Evolutionary conservation across 2,888 invertebrate species (phyloP).

Genomic region (Pseudeuparius sepicola): DNA sequence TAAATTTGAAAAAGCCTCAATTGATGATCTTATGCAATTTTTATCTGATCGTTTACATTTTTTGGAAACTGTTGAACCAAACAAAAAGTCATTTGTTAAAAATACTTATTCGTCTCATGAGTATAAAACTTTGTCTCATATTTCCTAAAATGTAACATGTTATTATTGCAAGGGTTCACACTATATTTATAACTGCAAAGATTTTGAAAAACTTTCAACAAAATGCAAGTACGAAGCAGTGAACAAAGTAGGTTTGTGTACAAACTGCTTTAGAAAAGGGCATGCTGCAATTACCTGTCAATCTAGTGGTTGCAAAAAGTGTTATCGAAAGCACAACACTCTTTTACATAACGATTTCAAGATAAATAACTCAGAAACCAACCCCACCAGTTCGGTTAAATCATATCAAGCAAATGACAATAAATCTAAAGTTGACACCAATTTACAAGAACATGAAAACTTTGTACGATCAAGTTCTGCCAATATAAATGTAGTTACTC

Average conservation of each 20-base stretch:
- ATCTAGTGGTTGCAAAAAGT: not conserved
- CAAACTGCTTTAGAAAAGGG: not conserved
- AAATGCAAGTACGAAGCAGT: not conserved
- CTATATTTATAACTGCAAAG: not conserved
- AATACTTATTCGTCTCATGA: no score
- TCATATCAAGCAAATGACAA: no score
- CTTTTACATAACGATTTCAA: no score
- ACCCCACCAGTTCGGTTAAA: no score
- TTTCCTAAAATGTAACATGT: no score
- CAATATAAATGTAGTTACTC: no score
- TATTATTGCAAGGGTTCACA: not conserved
- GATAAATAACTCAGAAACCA: no score
- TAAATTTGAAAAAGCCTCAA: not conserved
- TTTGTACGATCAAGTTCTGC: no score
- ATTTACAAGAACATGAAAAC: no score
- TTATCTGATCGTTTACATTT: not conserved
- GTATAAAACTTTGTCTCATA: no score
- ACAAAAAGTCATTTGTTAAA: not conserved
- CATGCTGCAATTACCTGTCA: not conserved
- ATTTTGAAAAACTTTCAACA: not conserved
- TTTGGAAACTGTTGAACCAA: constrained; percentile 1
- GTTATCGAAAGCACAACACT: not conserved
- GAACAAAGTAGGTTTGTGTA: not conserved
- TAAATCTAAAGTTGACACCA: no score
- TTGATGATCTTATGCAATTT: not conserved